Evolutionary conservation across 1,140 invertebrate genomes (phyloP).

Genomic region (Scaptomyza graminum): DNA sequence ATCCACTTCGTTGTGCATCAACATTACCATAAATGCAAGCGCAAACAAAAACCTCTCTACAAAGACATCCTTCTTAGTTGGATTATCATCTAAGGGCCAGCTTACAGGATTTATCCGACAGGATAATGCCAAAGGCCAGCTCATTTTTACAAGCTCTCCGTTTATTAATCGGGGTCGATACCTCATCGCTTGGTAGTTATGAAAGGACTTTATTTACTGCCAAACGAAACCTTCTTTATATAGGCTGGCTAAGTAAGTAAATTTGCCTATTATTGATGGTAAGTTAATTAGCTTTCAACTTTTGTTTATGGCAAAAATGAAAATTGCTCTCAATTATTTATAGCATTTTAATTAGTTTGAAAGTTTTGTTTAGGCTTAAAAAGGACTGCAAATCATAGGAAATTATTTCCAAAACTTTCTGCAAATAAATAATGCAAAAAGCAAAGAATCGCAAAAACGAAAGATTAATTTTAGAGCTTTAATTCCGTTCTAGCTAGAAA

Average conservation of each 20-base stretch:
- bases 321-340: neutral
- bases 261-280: too few species aligned
- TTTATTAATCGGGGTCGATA: slow-evolving; percentile 12
- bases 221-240: neutral
- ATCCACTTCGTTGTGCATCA: slow-evolving; percentile 33
- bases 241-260: neutral
- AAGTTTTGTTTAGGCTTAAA: neutral
- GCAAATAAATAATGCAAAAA: neutral
- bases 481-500: too few species aligned
- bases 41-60: slow-evolving; percentile 20
- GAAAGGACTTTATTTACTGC: neutral
- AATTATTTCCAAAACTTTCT: neutral
- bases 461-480: too few species aligned
- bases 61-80: neutral
- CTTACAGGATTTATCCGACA: slow-evolving; percentile 2
- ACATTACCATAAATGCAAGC: slow-evolving; percentile 22
- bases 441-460: neutral
- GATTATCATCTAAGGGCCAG: slow-evolving; percentile 31
- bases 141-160: slow-evolving; percentile 16
- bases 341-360: slow-evolving; percentile 8
- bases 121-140: slow-evolving; percentile 19
- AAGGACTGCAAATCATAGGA: neutral
- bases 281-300: too few species aligned
- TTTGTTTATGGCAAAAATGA: too few species aligned
- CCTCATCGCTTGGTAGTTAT: neutral